Evolutionary conservation across 2,888 invertebrate species (phyloP), one percentile per base, ranked within the genome.

Genomic region (Clivina fossor): DNA sequence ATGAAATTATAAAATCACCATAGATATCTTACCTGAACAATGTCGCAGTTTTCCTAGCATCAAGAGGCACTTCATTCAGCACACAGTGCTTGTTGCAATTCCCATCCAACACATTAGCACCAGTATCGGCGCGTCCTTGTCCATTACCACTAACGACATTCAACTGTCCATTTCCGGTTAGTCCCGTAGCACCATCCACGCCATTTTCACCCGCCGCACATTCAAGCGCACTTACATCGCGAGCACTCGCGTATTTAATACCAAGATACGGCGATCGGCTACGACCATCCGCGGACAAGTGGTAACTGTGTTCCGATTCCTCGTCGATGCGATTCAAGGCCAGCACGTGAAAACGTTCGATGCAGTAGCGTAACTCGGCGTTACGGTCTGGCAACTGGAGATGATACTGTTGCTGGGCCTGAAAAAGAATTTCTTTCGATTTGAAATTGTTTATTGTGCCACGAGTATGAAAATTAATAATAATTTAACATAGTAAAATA

Each of bases 11-110:
- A n/a, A n/a, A n/a, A n/a, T n/a, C n/a, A n/a, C n/a, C n/a, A 18
- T 79, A 76, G 33, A 78, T 65, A n/a, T 74, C 77, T 4, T 76
- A 75, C 51, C 76, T 53, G 22, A 47, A 55, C 22, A 73, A 60
- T 72, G 63, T 74, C 68, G 60, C 78, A 71, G 68, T 65, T 64
- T 74, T 74, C 19, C 73, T 62, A 9, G 73, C 71, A 56, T 73
- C 74, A 47, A 74, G 57, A 1, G 72, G 72, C 19, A 72, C 63
- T 41, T 73, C 72, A 9, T 67, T 68, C 16, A 65, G 50, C 41
- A 65, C 61, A 51, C 64, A 62, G 41, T 65, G 64, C 37, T 63
- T 62, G 53, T 62, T 65, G 57, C 59, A 67, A 24, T 56, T 50
- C 19, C 58, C 53, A 26, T 38, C 50, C 3, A 50, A 16, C 13